Percentiles rank a stretch among this genome's conserved stretches.
Evolutionary conservation across 2,797 vertebrate species (phyloP).

Genomic region (Trachops cirrhosus): DNA sequence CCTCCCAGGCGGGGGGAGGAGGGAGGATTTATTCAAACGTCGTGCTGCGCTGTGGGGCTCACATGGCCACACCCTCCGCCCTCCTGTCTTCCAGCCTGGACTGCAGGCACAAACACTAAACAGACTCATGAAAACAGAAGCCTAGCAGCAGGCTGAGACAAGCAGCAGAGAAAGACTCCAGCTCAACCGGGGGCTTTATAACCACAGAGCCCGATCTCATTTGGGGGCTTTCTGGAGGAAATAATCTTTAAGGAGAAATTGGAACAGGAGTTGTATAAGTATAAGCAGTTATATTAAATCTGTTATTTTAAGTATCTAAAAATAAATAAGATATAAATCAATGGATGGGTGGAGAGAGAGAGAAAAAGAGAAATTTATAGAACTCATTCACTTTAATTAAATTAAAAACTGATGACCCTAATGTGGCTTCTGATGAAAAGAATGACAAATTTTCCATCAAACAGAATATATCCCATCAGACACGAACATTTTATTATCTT

Average conservation of each 20-base stretch:
- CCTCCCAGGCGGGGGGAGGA: neutral
- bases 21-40: fast-evolving
- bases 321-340: neutral
- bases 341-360: neutral
- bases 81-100: neutral
- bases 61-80: neutral
- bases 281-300: neutral
- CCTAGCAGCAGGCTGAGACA: neutral
- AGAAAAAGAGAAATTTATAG: neutral
- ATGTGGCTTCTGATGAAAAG: slow-evolving; percentile 56
- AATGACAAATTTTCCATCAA: slow-evolving; percentile 56
- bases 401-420: slow-evolving; percentile 20
- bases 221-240: neutral
- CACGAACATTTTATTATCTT: slow-evolving; percentile 66
- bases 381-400: slow-evolving; percentile 50
- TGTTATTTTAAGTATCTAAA: neutral
- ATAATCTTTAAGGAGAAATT: neutral
- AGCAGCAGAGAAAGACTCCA: fast-evolving
- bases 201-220: neutral
- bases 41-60: fast-evolving
- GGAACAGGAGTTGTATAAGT: neutral
- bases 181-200: neutral
- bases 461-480: slow-evolving; percentile 52
- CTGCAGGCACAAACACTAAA: neutral
- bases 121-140: neutral